A percentile compares a stretch with the other conserved stretches of the same genome.
These are phyloP conservation scores for Hippolais icterina DNA, from an alignment of 2,113 vertebrate species.

Conservation along the genomic window DNA sequence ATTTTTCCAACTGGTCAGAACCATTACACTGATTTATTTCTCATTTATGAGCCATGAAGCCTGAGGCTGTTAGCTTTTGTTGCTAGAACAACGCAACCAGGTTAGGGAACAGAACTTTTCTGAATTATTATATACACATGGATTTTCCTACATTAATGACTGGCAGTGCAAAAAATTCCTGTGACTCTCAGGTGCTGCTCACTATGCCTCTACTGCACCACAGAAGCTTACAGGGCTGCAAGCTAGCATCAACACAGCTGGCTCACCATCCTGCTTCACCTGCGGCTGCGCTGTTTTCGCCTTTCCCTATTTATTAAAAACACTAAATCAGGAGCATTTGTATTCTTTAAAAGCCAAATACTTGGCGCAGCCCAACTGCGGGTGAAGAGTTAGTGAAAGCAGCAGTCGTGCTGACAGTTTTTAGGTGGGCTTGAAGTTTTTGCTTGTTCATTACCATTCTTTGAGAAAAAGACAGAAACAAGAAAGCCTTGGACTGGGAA, in stretches of 20 bases:
- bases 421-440: conserved; percentile 56
- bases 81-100: conserved; percentile 52
- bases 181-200: conserved; percentile 52
- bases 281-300: conserved; percentile 44
- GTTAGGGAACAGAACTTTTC: conserved; percentile 68
- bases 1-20: conserved; percentile 48
- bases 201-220: neutral
- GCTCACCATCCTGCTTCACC: conserved; percentile 58
- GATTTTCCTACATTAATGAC: conserved; percentile 55
- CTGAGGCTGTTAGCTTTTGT: conserved; percentile 63
- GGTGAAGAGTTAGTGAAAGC: conserved; percentile 58
- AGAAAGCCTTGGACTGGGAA: conserved; percentile 30
- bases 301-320: conserved; percentile 76
- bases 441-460: conserved; percentile 54
- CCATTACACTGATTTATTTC: conserved; percentile 41
- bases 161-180: conserved; percentile 51
- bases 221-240: conserved; percentile 41
- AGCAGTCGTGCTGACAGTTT: conserved; percentile 21
- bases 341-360: conserved; percentile 57
- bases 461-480: neutral
- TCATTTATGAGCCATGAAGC: conserved; percentile 49
- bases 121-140: conserved; percentile 46
- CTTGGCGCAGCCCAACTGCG: conserved; percentile 40
- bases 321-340: conserved; percentile 74
- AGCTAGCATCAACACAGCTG: conserved; percentile 69